phyloP scores from a whole-genome alignment of 2,797 vertebrate species.

The Stomatorhinus walkeri region DNA sequence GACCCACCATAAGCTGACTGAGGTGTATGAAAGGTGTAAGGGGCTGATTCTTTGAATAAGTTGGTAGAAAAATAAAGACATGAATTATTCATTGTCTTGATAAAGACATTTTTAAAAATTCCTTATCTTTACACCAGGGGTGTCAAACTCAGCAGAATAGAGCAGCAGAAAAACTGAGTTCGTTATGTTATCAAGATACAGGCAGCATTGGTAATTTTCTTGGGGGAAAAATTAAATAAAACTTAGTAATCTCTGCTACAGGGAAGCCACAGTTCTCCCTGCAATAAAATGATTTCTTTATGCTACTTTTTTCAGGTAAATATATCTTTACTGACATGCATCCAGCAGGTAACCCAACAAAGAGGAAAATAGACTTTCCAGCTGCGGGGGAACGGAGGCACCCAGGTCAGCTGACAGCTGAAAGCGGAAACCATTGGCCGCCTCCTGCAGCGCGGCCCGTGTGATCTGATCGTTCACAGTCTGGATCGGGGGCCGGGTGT shows the following conservation, averaged over 20 bases:
- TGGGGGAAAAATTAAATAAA: background rate
- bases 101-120: background rate
- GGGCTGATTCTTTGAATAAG: background rate
- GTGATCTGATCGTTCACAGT: conserved; percentile 61
- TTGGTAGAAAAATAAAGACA: background rate
- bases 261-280: background rate
- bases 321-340: conserved; percentile 36
- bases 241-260: background rate
- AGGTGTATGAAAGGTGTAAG: background rate
- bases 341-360: conserved; percentile 59
- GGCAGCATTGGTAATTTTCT: background rate
- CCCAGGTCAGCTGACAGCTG: conserved; percentile 58
- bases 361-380: conserved; percentile 64
- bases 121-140: background rate
- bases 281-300: background rate
- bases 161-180: background rate
- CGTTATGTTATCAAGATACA: background rate
- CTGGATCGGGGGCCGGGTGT: conserved; percentile 42
- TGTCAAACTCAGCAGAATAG: background rate
- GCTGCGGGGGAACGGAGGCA: conserved; percentile 58
- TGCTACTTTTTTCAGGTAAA: background rate
- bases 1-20: background rate
- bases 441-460: conserved; percentile 52
- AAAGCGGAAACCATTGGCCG: conserved; percentile 57
- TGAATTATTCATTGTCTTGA: background rate